Base-by-base conservation (phyloP, 2,113 vertebrate species). In the Salvator merianae region DNA sequence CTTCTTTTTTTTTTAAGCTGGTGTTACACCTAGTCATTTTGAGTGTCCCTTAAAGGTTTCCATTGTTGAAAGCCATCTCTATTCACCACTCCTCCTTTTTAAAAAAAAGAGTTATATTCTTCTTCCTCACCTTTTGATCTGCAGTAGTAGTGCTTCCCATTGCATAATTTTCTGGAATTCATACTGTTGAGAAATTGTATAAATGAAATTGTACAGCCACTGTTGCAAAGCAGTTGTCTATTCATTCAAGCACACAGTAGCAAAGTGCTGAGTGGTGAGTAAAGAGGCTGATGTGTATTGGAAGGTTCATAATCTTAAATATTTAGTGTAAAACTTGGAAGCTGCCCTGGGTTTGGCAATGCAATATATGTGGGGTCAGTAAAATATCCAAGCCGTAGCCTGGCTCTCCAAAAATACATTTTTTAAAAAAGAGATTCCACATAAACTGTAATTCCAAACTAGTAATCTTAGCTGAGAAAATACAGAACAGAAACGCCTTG, bases 361-460 rank as follows among this genome's bases (percentile, higher is more conserved):
- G 38, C 43, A n/a, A 24, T 79, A 1, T n/a, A 32, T 32, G n/a
- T 12, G 28, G 30, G 30, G 30, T 5, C 30, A 68, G 14, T 4
- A 8, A 6, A 22, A 14, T 5, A 68, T 7, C 18, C n/a, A 16
- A 36, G 70, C 5, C 38, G 4, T 20, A 70, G 68, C 34, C 69
- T 20, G 55, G 18, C 18, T 16, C 55, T 59, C 55, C 55, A 16
- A 59, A 59, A 59, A 59, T 59, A 59, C 55, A 4, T 59, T 59
- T 59, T 59, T 59, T 59, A 59, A 59, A 59, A 59, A 59, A 59
- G 18, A 59, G 55, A 59, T 59, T 14, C 32, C 10, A 38, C 38
- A 38, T 81, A 38, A 71, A 59, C 32, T 82, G 82, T 47, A 79
- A 87, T 78, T 83, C 79, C 69, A 68, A 71, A 30, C 59, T 77